Evolutionary conservation across 2,113 vertebrate species (phyloP), one percentile per base, ranked within the genome.

Genomic region (Ageneiosus marmoratus): DNA sequence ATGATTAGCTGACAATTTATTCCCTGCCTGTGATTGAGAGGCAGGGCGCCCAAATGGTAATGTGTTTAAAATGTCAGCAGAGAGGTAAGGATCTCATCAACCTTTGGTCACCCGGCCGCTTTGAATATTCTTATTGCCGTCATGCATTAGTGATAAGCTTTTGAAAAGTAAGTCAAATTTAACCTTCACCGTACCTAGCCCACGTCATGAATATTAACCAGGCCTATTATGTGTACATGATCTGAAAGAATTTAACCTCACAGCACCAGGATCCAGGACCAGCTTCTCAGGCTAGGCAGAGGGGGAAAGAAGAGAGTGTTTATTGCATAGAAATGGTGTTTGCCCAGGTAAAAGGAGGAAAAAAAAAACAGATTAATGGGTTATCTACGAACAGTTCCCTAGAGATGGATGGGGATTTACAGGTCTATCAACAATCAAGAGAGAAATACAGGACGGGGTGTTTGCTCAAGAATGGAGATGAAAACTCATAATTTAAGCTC

Each of bases 41-140:
- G 88, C 86, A 88, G 86, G 86, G 87, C 83, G 86, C 87, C 89
- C 88, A 93, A 92, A 95, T 95, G 93, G 92, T 92, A 93, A 95
- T 95, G 93, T 93, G 93, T 92, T 94, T 94, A 94, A 87, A 94
- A 94, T 95, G 94, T 94, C 94, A 94, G 92, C 86, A 89, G 91
- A 89, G 93, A 93, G 93, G 92, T 91, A 91, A 88, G 90, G 88
- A 91, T 92, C 93, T 94, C 94, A 94, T 94, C 94, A 95, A 95
- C 94, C 94, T 93, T 92, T 92, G 92, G 91, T 94, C 93, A 92
- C 92, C 91, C 91, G 67, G 83, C 90, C 89, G 90, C 94, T 95
- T 94, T 95, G 93, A 95, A 95, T 95, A 95, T 94, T 94, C 94
- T 93, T 94, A 95, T 94, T 92, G 92, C 87, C 92, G 55, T 93